Evolutionary conservation across 2,113 vertebrate species (phyloP).

Genomic region (Pygoscelis antarcticus): DNA sequence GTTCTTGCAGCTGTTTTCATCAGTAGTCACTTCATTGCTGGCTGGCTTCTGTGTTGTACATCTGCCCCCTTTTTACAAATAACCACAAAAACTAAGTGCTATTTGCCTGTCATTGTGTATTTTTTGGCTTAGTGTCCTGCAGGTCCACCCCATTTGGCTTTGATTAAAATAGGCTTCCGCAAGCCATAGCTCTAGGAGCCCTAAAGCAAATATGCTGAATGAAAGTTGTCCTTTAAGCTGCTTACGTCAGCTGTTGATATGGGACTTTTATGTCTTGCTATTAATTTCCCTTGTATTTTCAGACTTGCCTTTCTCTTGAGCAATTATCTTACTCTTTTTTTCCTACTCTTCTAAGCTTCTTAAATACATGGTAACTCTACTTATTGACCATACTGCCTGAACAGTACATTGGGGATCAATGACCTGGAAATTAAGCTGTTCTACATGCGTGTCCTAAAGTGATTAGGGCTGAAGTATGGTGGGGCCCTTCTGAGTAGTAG

Average conservation of each 20-base stretch:
- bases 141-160: neutral
- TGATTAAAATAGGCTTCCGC: neutral
- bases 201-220: constrained; percentile 25
- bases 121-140: neutral
- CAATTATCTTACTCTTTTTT: neutral
- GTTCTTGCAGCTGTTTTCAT: neutral
- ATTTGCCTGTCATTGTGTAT: neutral
- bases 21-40: neutral
- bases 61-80: neutral
- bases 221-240: constrained; percentile 25
- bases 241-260: neutral
- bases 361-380: neutral
- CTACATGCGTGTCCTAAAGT: neutral
- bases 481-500: neutral
- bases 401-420: constrained; percentile 8
- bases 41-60: neutral
- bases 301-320: neutral
- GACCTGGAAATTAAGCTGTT: constrained; percentile 50
- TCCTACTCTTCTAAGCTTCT: neutral
- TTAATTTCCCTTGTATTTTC: neutral
- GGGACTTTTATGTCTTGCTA: neutral
- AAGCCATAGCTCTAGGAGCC: neutral
- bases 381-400: neutral
- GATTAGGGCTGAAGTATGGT: neutral
- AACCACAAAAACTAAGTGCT: neutral